Evolutionary conservation across 2,797 vertebrate genomes (phyloP).

Genomic region (Tenualosa thibaudeaui): DNA sequence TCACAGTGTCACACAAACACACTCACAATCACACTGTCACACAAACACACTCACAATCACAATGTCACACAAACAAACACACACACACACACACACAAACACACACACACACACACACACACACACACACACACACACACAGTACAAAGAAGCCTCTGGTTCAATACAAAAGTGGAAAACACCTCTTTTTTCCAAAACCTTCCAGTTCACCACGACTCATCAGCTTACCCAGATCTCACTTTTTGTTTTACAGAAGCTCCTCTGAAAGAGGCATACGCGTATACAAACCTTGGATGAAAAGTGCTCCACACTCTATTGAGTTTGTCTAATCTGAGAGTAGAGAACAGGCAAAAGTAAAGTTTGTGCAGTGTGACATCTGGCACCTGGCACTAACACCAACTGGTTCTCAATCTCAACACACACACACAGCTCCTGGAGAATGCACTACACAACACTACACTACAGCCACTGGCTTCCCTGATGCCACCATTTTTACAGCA

Average conservation of each 20-base stretch:
- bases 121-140: neutral
- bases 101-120: neutral
- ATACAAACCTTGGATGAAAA: neutral
- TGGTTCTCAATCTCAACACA: neutral
- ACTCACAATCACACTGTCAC: neutral
- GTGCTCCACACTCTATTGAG: neutral
- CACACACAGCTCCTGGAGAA: neutral
- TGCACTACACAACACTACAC: neutral
- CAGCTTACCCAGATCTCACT: neutral
- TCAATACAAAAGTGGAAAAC: neutral
- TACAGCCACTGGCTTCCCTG: neutral
- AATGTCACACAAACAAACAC: neutral
- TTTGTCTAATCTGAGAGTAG: neutral
- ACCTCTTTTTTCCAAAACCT: neutral
- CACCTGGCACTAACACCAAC: neutral
- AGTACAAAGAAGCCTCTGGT: neutral
- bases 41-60: neutral
- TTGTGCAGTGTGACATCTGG: neutral
- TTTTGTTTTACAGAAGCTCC: conserved; percentile 8
- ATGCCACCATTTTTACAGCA: neutral
- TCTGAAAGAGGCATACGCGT: neutral
- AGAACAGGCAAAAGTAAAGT: neutral
- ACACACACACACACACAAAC: conserved; percentile 21
- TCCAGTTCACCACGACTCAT: neutral
- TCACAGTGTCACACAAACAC: neutral